A percentile compares a stretch with the other conserved stretches of the same genome.
These are phyloP conservation scores for Haemorhous mexicanus DNA, from an alignment of 2,113 vertebrate species.

Conservation along the genomic window DNA sequence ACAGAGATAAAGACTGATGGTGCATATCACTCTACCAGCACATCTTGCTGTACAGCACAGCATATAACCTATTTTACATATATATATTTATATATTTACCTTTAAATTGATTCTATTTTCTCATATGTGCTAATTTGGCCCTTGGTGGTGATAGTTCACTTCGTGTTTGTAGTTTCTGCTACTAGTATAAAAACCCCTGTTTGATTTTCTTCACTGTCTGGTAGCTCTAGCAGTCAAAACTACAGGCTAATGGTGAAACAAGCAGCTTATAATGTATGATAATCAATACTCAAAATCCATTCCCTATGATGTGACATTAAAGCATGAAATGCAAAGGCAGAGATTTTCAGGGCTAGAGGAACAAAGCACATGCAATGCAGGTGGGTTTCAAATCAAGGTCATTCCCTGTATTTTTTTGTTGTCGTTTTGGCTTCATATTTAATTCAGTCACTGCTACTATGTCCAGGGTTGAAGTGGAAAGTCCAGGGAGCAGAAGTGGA, in stretches of 20 bases:
- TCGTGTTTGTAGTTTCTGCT: slow-evolving; percentile 4
- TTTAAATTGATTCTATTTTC: slow-evolving; percentile 27
- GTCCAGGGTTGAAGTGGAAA: slow-evolving; percentile 35
- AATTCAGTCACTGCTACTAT: slow-evolving; percentile 45
- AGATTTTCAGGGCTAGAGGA: slow-evolving; percentile 63
- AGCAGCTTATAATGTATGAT: slow-evolving; percentile 54
- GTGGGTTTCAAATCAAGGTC: slow-evolving; percentile 78
- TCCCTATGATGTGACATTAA: slow-evolving; percentile 49
- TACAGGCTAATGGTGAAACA: slow-evolving; percentile 41
- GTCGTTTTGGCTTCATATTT: slow-evolving; percentile 53
- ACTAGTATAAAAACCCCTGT: slow-evolving; percentile 18
- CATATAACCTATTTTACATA: not conserved
- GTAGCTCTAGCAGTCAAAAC: slow-evolving; percentile 49
- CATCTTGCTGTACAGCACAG: not conserved
- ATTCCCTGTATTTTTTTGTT: slow-evolving; percentile 25
- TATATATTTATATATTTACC: slow-evolving; percentile 35
- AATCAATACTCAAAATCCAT: slow-evolving; percentile 66
- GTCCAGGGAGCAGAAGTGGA: slow-evolving; percentile 30
- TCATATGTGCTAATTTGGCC: slow-evolving; percentile 32
- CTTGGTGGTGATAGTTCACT: not conserved
- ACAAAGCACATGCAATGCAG: slow-evolving; percentile 69
- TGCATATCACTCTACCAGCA: not conserved
- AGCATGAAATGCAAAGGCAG: slow-evolving; percentile 11
- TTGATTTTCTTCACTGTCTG: slow-evolving; percentile 49
- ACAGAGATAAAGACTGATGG: slow-evolving; percentile 3